Base-by-base conservation (phyloP, 2,797 vertebrate species). In the Mergus octosetaceus region DNA sequence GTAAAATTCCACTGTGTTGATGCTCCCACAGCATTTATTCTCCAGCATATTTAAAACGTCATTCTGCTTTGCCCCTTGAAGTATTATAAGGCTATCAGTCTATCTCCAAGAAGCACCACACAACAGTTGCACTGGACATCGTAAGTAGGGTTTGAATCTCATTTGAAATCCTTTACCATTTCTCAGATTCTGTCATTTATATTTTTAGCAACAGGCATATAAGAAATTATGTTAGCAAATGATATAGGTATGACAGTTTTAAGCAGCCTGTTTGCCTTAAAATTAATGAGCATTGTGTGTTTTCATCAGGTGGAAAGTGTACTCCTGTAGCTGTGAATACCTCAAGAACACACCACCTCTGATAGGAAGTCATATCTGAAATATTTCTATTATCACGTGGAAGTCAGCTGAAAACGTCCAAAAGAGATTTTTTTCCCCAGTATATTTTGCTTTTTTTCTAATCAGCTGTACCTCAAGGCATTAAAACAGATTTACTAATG, bases 271-370 rank as follows among this genome's bases (percentile, higher is more conserved):
- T n/a, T 74, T 78, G 7, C 10, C 13, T 34, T 60, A 71, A 68
- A 1, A 0, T 49, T 83, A 80, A 14, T 51, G 28, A 69, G 49
- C 83, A 4, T 19, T 56, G 4, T 36, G 10, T 0, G 0, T 28
- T 13, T 30, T 84, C 32, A 32, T 41, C 27, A 72, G 9, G 10
- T 85, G 32, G 34, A 80, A 87, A 53, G 8, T 2, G 14, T 49
- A n/a, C 2, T 3, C 5, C 5, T 49, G 13, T n/a, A 81, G 17
- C 4, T 60, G 5, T 3, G 3, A 76, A 47, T 10, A 45, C 45
- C 36, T 84, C 36, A 90, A 58, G 62, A 89, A 81, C 38, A 28
- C 8, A 66, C 6, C 11, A 85, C 1, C 0, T 70, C 53, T 73
- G 5, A 34, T 12, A 80, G 18, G 2, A 64, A 53, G 61, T 74